Evolutionary conservation across 2,888 invertebrate species (phyloP), one percentile per base, ranked within the genome.

Genomic region (Baronia brevicornis): DNA sequence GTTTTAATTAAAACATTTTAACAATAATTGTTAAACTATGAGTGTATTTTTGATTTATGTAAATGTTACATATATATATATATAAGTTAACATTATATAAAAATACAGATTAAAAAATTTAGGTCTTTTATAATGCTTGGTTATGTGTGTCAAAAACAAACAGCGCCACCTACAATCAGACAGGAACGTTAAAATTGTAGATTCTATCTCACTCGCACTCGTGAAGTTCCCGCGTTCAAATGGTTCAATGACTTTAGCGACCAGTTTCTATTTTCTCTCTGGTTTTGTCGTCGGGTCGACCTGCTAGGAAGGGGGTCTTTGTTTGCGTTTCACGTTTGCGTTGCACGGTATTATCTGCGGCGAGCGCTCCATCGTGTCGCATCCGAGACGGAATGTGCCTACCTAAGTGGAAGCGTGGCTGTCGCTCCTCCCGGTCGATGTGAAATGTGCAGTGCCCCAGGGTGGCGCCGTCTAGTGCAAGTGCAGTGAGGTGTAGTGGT

Each of bases 251-350:
- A 84, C 84, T 82, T 61, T 75, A 70, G 67, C 70, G 72, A 70
- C 75, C 74, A 63, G 82, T 82, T 82, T 84, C 82, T 84, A 84
- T 84, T 84, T 84, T 84, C 79, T 84, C 82, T 84, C 77, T 82
- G 82, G 80, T 80, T 63, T 67, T 71, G 75, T 77, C 78, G 79
- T 78, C 70, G 72, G 65, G 59, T 72, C 68, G 65, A 67, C 59
- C 68, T 45, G 56, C 53, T 65, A 68, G 68, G 72, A 71, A 77
- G 72, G 71, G 60, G 69, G 78, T 74, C 82, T 84, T 84, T 84
- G 84, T 84, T 84, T 82, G 84, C 82, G 75, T 80, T 79, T 78
- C 71, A 72, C 80, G 75, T 80, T 78, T 75, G 78, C 67, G 72
- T 73, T 62, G 82, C 58, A 72, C 73, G 73, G 79, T 78, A 65